These are phyloP conservation scores for Sminthurides aquaticus DNA, from an alignment of 2,888 invertebrate genomes.

Conservation along the genomic window DNA sequence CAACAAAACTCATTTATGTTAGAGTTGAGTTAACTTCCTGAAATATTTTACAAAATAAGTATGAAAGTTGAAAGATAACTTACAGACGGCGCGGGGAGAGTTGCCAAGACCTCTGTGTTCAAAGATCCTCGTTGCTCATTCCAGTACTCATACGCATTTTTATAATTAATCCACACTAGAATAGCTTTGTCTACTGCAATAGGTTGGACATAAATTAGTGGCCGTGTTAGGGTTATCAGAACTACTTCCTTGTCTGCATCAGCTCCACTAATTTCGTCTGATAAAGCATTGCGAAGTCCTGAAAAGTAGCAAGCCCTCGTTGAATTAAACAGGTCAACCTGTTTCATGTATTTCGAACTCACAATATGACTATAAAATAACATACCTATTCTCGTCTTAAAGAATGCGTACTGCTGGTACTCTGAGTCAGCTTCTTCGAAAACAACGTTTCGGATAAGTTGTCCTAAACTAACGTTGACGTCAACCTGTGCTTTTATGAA, in stretches of 20 bases:
- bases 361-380: neutral
- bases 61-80: neutral
- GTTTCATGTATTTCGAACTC: neutral
- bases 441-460: conserved; percentile 81
- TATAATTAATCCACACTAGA: conserved; percentile 97
- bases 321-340: conserved; percentile 1
- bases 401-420: conserved; percentile 96
- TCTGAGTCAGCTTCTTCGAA: conserved; percentile 97
- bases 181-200: conserved; percentile 97
- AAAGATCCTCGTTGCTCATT: conserved; percentile 87
- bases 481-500: conserved; percentile 82
- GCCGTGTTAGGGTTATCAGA: conserved; percentile 81
- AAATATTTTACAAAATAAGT: no score
- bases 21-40: no score
- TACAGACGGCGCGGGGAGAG: conserved; percentile 49
- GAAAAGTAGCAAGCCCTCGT: conserved; percentile 16
- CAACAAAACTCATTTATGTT: conserved; percentile 1
- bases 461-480: conserved; percentile 89
- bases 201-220: conserved; percentile 92
- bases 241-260: conserved; percentile 70
- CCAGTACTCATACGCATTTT: conserved; percentile 99
- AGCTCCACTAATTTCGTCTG: conserved; percentile 78
- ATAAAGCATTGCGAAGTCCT: conserved; percentile 68
- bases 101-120: conserved; percentile 68
- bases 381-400: conserved; percentile 81